These are phyloP conservation scores for Beris chalybata DNA, from an alignment of 2,888 invertebrate species.

Conservation along the genomic window DNA sequence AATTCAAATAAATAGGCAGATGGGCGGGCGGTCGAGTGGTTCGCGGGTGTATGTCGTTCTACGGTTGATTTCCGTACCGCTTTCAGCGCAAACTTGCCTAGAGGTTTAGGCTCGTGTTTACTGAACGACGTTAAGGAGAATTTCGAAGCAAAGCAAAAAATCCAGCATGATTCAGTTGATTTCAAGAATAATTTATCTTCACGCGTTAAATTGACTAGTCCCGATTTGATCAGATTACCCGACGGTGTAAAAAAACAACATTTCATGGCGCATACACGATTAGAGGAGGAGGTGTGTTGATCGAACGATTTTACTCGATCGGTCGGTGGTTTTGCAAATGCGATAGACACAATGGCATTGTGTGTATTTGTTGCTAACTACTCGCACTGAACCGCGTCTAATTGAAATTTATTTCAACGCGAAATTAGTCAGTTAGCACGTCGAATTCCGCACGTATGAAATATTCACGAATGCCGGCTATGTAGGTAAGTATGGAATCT, in stretches of 20 bases:
- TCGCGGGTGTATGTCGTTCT: too few relatives aligned
- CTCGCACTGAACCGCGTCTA: slow-evolving; percentile 11
- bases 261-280: too few relatives aligned
- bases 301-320: background rate
- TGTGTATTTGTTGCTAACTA: background rate
- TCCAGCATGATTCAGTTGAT: background rate
- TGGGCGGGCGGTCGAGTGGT: too few relatives aligned
- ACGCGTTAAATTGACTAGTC: background rate
- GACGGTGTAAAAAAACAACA: too few relatives aligned
- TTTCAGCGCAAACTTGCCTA: too few relatives aligned
- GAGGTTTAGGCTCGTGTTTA: background rate
- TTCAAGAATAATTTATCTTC: background rate
- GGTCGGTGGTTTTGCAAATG: background rate
- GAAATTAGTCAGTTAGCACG: slow-evolving; percentile 23
- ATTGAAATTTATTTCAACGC: background rate
- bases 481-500: too few relatives aligned
- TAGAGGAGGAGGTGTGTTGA: background rate
- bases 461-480: slow-evolving; percentile 10
- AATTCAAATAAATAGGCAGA: too few relatives aligned
- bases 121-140: background rate
- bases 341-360: slow-evolving; percentile 20
- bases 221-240: background rate
- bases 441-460: slow-evolving; percentile 18
- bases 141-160: background rate
- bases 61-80: too few relatives aligned